These are phyloP conservation scores for Solenopsis fugax DNA, from an alignment of 1,140 invertebrate species.

Conservation along the genomic window DNA sequence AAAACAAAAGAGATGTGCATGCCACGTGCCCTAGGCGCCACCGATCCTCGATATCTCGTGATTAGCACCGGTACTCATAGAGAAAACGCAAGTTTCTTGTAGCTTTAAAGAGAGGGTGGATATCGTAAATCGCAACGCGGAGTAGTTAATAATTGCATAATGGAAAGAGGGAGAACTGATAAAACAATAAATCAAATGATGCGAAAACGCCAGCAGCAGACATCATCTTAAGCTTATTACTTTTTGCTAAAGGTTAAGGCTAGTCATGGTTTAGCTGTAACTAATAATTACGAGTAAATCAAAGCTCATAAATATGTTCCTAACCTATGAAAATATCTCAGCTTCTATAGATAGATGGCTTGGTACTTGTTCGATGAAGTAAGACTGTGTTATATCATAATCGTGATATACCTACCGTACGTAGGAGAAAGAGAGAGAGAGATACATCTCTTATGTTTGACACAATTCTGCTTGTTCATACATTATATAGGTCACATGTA, in stretches of 20 bases:
- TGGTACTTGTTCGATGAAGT: background rate
- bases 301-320: background rate
- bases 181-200: background rate
- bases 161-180: background rate
- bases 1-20: slow-evolving; percentile 85
- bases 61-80: slow-evolving; percentile 65
- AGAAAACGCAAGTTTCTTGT: slow-evolving; percentile 34
- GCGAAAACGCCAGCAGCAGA: background rate
- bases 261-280: background rate
- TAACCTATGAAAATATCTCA: slow-evolving; percentile 46
- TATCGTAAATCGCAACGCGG: background rate
- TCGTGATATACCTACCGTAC: background rate
- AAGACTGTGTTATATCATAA: background rate
- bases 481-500: background rate
- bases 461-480: background rate
- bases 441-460: background rate
- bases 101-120: background rate
- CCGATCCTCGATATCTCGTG: slow-evolving; percentile 72
- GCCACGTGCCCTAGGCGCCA: slow-evolving; percentile 79
- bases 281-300: slow-evolving; percentile 26
- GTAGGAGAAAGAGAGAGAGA: background rate
- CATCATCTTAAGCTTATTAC: background rate
- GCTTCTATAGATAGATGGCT: background rate
- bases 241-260: slow-evolving; percentile 45
- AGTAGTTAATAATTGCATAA: background rate